Evolutionary conservation across 2,113 vertebrate species (phyloP).

Genomic region (Cryptotis parvus): DNA sequence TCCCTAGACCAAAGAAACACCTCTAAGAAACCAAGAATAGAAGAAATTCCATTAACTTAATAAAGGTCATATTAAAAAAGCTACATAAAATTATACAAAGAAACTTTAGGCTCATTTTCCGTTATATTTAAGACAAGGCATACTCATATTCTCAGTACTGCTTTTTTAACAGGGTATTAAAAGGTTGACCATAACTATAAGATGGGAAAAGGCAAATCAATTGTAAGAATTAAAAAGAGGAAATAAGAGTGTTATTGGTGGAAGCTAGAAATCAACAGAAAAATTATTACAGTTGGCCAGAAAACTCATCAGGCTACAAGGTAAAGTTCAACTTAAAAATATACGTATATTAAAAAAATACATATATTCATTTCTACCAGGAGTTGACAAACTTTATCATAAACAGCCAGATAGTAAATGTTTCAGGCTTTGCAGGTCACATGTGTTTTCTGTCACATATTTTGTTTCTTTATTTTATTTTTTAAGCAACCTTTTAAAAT

Average conservation of each 20-base stretch:
- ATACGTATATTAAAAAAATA: not conserved
- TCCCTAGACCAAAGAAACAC: no score
- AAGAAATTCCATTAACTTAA: not conserved
- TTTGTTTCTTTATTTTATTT: not conserved
- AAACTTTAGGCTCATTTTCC: not conserved
- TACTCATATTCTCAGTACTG: not conserved
- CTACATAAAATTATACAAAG: not conserved
- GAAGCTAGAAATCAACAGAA: not conserved
- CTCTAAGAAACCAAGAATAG: not conserved
- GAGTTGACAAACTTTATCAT: not conserved
- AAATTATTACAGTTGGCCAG: not conserved
- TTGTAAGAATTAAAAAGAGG: not conserved
- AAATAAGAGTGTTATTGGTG: not conserved
- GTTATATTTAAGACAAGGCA: conserved; percentile 7
- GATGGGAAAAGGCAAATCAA: not conserved
- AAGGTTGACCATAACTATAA: not conserved
- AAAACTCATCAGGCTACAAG: not conserved
- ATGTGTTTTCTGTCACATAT: not conserved
- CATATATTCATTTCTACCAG: not conserved
- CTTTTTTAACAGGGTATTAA: not conserved
- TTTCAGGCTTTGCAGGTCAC: not conserved
- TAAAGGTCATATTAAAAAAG: not conserved
- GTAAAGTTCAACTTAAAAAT: conserved; percentile 2
- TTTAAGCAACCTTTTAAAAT: not conserved
- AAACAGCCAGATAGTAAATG: not conserved